phyloP scores from a whole-genome alignment of 2,113 vertebrate species.

The Carassius auratus region DNA sequence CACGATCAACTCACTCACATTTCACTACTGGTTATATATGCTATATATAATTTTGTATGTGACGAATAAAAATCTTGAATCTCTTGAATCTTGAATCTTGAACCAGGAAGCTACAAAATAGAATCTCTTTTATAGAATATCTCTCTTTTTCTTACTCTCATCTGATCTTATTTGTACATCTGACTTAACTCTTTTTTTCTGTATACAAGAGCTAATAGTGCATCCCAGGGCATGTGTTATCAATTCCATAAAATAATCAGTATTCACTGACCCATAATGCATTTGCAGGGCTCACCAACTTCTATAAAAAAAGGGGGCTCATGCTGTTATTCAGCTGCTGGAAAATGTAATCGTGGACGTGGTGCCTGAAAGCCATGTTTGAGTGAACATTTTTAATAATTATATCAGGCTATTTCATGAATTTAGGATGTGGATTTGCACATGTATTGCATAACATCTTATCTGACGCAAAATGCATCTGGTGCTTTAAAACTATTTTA shows the following conservation, averaged over 20 bases:
- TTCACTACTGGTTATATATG: no score
- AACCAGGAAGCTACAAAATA: no score
- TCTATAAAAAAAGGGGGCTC: neutral
- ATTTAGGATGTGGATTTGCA: no score
- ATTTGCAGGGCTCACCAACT: conserved; percentile 17
- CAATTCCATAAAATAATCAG: conserved; percentile 12
- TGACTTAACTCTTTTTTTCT: neutral
- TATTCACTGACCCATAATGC: conserved; percentile 5
- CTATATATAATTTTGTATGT: no score
- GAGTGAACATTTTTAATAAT: neutral
- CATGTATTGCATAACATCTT: neutral
- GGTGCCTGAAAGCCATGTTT: neutral
- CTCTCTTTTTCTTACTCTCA: conserved; percentile 36
- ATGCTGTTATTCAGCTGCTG: neutral
- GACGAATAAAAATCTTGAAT: no score
- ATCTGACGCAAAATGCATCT: neutral
- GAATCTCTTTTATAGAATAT: neutral
- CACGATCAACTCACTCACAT: no score
- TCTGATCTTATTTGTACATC: conserved; percentile 23
- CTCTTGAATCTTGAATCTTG: no score
- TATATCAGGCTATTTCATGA: neutral
- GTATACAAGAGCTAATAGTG: neutral
- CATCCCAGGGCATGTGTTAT: neutral
- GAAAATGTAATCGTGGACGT: neutral
- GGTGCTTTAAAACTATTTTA: neutral